Evolutionary conservation across 1,140 invertebrate genomes (phyloP), one percentile per base, ranked within the genome.

Genomic region (Agrypnia vestita): DNA sequence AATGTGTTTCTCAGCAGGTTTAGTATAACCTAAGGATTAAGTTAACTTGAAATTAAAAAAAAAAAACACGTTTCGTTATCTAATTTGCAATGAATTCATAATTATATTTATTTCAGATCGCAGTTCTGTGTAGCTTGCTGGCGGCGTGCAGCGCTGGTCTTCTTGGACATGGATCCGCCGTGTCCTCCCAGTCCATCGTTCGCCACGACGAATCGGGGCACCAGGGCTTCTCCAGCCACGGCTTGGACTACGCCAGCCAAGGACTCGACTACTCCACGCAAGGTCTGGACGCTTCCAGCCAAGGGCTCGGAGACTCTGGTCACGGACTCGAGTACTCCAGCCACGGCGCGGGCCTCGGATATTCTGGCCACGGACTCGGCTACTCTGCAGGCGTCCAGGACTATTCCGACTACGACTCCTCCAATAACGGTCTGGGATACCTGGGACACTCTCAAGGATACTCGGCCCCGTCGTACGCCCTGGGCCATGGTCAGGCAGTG

Each of bases 61-160:
- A n/a, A n/a, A n/a, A n/a, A n/a, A n/a, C n/a, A 13, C 49, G 49
- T 51, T 51, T 51, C n/a, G n/a, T 1, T 51, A 15, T 51, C 11
- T 4, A 13, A 51, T 4, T 51, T 51, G 49, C n/a, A 51, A 51
- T 51, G 8, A 51, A 51, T 35, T 35, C 6, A 35, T 35, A 35
- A 35, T 12, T 51, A 51, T 51, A 13, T 51, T 8, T 19, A n/a
- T 13, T 69, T 49, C 9, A 69, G 64, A 69, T 47, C 44, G 17
- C 43, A 47, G 43, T 69, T 17, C 35, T 69, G n/a, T 80, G 53
- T 67, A 86, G 86, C 19, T 49, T 89, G 67, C 84, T 86, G 71
- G 88, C 86, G 4, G 85, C 84, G 59, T 87, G 87, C 84, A 87
- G 86, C 59, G 89, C 88, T 64, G 88, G 88, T 78, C 84, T 86